phyloP scores from a whole-genome alignment of 1,140 invertebrate species.

The Watersipora subatra region DNA sequence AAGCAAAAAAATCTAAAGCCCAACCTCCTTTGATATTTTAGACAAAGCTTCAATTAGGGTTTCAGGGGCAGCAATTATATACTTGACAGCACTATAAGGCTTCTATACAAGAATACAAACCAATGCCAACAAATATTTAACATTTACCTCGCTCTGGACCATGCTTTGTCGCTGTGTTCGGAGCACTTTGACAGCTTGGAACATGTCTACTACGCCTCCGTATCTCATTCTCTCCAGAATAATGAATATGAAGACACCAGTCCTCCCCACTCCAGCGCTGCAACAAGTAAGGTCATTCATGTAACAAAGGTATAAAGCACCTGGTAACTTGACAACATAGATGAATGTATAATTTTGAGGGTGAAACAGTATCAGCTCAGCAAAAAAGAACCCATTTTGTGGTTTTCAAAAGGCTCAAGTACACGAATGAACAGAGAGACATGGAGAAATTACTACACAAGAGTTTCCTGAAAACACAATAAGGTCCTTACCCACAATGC shows the following conservation, averaged over 20 bases:
- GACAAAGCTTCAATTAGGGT: too few species aligned
- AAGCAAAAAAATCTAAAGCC: too few species aligned
- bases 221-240: conserved; percentile 98
- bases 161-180: conserved; percentile 94
- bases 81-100: too few species aligned
- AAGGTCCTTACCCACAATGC: conserved; percentile 66
- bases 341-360: background rate
- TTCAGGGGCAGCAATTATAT: too few species aligned
- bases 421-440: background rate
- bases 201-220: conserved; percentile 95
- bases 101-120: too few species aligned
- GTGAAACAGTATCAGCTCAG: background rate
- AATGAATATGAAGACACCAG: conserved; percentile 96
- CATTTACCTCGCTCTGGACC: conserved; percentile 84
- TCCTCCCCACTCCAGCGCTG: conserved; percentile 56
- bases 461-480: background rate
- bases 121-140: too few species aligned
- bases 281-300: conserved; percentile 10
- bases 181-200: conserved; percentile 93
- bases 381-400: background rate
- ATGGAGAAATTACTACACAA: background rate
- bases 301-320: background rate
- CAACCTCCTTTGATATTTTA: too few species aligned
- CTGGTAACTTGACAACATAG: background rate
- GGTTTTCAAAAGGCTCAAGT: background rate